Conservation (phyloP, 2,888 invertebrate genomes). For the Vandiemenella viatica region DNA sequence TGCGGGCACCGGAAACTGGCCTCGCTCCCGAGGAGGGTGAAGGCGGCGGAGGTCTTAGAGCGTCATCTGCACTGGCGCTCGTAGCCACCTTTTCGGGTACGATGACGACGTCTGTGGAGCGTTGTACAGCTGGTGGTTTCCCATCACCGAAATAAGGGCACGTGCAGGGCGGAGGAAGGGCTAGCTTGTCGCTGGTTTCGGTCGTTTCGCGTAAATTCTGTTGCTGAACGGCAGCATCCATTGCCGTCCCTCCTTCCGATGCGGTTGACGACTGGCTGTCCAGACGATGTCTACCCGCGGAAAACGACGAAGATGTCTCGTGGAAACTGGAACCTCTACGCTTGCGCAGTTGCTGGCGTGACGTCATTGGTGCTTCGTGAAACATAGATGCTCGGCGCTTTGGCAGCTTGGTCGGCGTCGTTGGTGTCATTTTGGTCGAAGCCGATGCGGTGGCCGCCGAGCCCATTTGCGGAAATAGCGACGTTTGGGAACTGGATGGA, state of each 20-base stretch:
- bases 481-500: conserved; percentile 25
- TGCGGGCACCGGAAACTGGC: background rate
- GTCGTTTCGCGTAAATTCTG: too few relatives aligned
- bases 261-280: conserved; percentile 1
- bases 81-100: conserved; percentile 15
- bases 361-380: conserved; percentile 27
- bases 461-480: conserved; percentile 14
- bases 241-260: background rate
- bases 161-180: conserved; percentile 60
- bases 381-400: conserved; percentile 34
- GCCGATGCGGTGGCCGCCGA: background rate
- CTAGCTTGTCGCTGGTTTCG: conserved; percentile 15
- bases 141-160: conserved; percentile 65
- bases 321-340: conserved; percentile 6
- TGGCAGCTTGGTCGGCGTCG: background rate
- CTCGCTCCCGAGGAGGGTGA: background rate
- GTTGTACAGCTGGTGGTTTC: background rate
- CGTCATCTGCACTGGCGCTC: too few relatives aligned
- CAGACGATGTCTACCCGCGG: conserved; percentile 11
- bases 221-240: background rate
- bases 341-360: background rate
- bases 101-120: conserved; percentile 15
- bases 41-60: background rate
- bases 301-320: conserved; percentile 4
- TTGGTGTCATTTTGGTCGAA: too few relatives aligned